These are phyloP conservation scores for Cephus nigrinus DNA, from an alignment of 2,888 invertebrate genomes.

Conservation along the genomic window DNA sequence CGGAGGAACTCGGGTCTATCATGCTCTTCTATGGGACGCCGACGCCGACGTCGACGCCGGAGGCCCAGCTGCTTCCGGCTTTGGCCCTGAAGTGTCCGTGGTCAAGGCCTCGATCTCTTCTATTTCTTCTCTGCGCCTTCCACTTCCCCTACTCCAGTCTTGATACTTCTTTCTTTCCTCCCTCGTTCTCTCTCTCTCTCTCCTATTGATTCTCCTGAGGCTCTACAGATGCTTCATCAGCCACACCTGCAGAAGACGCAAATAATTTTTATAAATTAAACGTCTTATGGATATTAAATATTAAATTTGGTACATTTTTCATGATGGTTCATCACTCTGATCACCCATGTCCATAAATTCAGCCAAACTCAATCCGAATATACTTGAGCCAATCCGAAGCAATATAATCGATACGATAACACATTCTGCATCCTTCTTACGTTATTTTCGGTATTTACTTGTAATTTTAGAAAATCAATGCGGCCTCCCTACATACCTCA, in stretches of 20 bases:
- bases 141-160: constrained; percentile 12
- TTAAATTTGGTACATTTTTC: neutral
- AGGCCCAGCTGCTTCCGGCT: constrained; percentile 3
- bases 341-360: neutral
- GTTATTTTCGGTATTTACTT: constrained; percentile 13
- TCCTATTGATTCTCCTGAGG: neutral
- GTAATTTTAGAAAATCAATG: constrained; percentile 36
- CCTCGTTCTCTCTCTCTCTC: neutral
- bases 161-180: neutral
- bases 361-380: no score
- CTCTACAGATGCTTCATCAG: neutral
- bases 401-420: neutral
- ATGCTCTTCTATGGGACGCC: constrained; percentile 66
- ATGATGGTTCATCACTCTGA: neutral
- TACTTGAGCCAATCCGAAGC: neutral
- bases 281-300: neutral
- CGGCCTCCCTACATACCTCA: constrained; percentile 13
- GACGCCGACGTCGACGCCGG: constrained; percentile 12
- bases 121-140: constrained; percentile 11
- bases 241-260: neutral
- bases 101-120: constrained; percentile 7
- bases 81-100: constrained; percentile 21
- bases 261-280: neutral
- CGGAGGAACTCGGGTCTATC: constrained; percentile 97
- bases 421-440: neutral